Base-by-base conservation (phyloP, 1,140 invertebrate genomes). In the Micrasema longulum region DNA sequence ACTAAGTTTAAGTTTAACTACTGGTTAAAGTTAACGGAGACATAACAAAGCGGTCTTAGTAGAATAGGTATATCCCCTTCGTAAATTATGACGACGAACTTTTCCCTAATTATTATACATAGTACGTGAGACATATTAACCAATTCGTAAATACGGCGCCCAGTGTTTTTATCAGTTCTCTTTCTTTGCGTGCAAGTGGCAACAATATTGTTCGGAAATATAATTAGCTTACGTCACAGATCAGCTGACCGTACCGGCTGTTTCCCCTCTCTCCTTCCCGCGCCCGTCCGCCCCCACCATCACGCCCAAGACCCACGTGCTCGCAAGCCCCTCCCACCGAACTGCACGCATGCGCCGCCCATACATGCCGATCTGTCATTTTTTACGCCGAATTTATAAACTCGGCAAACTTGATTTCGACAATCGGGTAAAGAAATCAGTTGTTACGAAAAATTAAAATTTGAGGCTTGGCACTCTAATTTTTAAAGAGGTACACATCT, bases 221-320 rank as follows among this genome's bases (percentile, higher is more conserved):
- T n/a, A n/a, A n/a, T n/a, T n/a, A n/a, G n/a, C 20, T 38, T 45
- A 45, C 57, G 57, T 60, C 55, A 36, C 26, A 10, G 64, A 67
- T 66, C 70, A 67, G 70, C 70, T 72, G 70, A 67, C 63, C 64
- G 38, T 11, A 23, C 57, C 57, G 57, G 57, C 57, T 45, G 57
- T 11, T 22, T 12, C 57, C n/a, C 57, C 57, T 12, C 57, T 11
- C 16, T 38, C 18, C 36, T 3, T 38, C 1, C 23, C 14, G 14
- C 43, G 47, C 57, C 22, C 36, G 35, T 22, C 47, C 66, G 18
- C 52, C 16, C 26, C 52, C 48, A 9, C 7, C 57, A 4, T 22
- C 35, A 35, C n/a, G 2, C 57, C 57, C 35, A 5, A 16, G 35
- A 47, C 31, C 55, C 72, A 73, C 72, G 72, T 73, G 72, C 53